Evolutionary conservation across 2,113 vertebrate species (phyloP), one percentile per base, ranked within the genome.

Genomic region (Baryphthengus martii): DNA sequence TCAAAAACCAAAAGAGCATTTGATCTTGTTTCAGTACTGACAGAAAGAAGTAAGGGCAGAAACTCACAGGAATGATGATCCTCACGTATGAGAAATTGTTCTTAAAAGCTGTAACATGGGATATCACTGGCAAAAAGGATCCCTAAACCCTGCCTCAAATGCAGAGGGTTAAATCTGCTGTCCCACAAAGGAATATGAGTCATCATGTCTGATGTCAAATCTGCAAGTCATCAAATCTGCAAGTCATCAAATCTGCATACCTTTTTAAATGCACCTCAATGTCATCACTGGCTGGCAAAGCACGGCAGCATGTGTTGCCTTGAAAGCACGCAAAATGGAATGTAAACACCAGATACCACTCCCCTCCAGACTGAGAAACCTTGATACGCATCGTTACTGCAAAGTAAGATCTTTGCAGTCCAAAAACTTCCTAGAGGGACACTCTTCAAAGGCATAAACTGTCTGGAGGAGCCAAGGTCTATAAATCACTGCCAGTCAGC

Each of bases 401-500:
- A 74, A 74, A 93, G 12, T 47, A 47, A 42, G 26, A 67, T 18
- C 55, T 45, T 35, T 75, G 88, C 66, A 86, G 88, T 59, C 90
- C 75, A 82, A 50, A 83, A 76, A 59, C 73, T 62, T 94, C 89
- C 84, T 39, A 42, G 21, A 87, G 58, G 63, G n/a, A 25, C 52
- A 58, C 45, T 47, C 45, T 86, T 35, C 33, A 55, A 72, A 85
- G 52, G 63, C 9, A 42, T 56, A 72, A 65, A 63, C 74, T 74
- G 17, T 9, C 77, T 74, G 72, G 56, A 89, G 90, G 70, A 66
- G 47, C 63, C 44, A 90, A 86, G 31, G 71, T 52, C 88, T 82
- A 85, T 52, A 92, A 85, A 93, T 84, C 84, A 90, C 44, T 33
- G 55, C 56, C 83, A 88, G 90, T 59, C 82, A 95, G 50, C 83